phyloP scores from a whole-genome alignment of 1,140 invertebrate genomes.

The Bombus impatiens region DNA sequence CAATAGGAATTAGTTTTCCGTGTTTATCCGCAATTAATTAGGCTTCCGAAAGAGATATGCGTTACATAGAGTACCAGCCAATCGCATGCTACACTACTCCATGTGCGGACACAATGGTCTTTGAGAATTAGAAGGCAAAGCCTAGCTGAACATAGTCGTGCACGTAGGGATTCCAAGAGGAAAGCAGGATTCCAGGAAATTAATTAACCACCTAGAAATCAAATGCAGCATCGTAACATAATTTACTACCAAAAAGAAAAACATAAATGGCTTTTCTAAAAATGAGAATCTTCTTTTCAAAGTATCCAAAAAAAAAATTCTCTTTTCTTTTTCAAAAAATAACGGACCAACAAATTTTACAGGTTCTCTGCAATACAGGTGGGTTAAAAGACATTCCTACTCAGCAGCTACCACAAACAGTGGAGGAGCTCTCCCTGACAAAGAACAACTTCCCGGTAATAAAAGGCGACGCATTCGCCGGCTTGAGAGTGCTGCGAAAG shows the following conservation, averaged over 20 bases:
- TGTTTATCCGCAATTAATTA: not conserved
- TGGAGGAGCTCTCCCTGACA: conserved; percentile 91
- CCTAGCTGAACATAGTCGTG: too few species aligned
- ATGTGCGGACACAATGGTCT: not conserved
- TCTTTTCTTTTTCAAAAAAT: not conserved
- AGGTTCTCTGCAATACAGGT: conserved; percentile 94
- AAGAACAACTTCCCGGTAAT: conserved; percentile 91
- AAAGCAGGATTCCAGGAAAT: not conserved
- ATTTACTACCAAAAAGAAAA: not conserved
- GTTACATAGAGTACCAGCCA: not conserved
- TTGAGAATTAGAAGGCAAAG: not conserved
- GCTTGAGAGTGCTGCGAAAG: conserved; percentile 87
- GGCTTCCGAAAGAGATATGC: not conserved
- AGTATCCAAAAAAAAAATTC: not conserved
- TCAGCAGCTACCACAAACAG: conserved; percentile 86
- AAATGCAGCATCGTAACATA: not conserved
- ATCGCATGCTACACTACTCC: too few species aligned
- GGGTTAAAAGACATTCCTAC: conserved; percentile 89
- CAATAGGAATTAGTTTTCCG: not conserved
- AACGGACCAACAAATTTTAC: conserved; percentile 40
- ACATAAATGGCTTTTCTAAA: too few species aligned
- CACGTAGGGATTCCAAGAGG: not conserved
- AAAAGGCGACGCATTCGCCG: conserved; percentile 90
- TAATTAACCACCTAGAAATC: not conserved
- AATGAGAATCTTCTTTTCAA: too few species aligned